Evolutionary conservation across 2,888 invertebrate genomes (phyloP).

Genomic region (Coenonympha glycerion): DNA sequence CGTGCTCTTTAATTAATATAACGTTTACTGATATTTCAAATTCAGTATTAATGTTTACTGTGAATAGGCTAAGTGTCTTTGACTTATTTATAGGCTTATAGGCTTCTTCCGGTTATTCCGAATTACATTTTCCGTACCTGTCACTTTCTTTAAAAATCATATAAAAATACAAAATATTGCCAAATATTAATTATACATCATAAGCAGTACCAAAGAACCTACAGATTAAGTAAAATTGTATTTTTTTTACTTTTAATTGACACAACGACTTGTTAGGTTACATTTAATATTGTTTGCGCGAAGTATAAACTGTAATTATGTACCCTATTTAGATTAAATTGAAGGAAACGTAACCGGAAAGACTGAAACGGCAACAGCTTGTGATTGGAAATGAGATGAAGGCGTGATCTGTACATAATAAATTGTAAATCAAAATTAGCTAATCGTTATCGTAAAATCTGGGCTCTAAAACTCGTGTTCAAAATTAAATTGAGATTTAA

Average conservation of each 20-base stretch:
- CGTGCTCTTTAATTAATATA: constrained; percentile 7
- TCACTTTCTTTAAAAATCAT: background rate
- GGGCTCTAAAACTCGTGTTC: constrained; percentile 54
- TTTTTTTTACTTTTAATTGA: constrained; percentile 37
- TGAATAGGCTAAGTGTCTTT: constrained; percentile 20
- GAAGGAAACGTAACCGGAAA: constrained; percentile 43
- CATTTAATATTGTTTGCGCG: background rate
- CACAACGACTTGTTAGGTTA: constrained; percentile 32
- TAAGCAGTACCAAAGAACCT: constrained; percentile 5
- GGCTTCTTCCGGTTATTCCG: constrained; percentile 9
- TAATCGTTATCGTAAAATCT: constrained; percentile 25
- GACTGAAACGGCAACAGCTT: constrained; percentile 71
- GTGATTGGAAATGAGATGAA: constrained; percentile 53
- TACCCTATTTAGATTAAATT: constrained; percentile 14
- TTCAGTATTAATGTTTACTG: constrained; percentile 25
- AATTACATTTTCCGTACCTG: constrained; percentile 1
- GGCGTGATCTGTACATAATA: constrained; percentile 56
- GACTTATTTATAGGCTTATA: constrained; percentile 13
- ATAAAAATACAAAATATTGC: constrained; percentile 3
- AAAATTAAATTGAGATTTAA: constrained; percentile 40
- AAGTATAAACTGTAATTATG: constrained; percentile 13
- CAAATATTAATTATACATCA: constrained; percentile 2
- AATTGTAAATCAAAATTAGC: constrained; percentile 44
- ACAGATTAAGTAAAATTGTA: constrained; percentile 16
- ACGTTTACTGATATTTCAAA: constrained; percentile 4